phyloP scores from a whole-genome alignment of 1,140 invertebrate genomes.

The Drosophila bocki region DNA sequence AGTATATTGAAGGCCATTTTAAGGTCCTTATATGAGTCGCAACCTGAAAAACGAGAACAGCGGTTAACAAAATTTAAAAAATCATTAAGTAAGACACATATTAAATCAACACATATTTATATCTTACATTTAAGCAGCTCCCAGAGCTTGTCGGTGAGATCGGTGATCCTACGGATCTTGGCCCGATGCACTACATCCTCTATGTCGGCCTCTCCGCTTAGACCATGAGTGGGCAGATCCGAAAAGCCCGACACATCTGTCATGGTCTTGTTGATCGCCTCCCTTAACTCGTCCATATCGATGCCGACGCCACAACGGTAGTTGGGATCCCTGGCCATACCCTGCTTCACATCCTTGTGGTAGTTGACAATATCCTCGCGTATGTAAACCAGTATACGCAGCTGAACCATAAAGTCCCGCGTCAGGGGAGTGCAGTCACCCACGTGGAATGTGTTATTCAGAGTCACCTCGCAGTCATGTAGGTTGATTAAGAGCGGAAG shows the following conservation, averaged over 20 bases:
- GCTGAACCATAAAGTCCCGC: slow-evolving; percentile 74
- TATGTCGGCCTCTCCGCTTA: slow-evolving; percentile 57
- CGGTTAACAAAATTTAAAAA: too few species aligned
- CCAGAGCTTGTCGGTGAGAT: slow-evolving; percentile 83
- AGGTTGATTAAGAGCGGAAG: slow-evolving; percentile 64
- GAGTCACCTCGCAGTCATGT: slow-evolving; percentile 59
- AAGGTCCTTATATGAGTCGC: slow-evolving; percentile 74
- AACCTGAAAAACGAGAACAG: slow-evolving; percentile 34
- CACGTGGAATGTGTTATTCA: slow-evolving; percentile 68
- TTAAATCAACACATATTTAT: too few species aligned
- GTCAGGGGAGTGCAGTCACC: slow-evolving; percentile 60
- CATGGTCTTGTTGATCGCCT: slow-evolving; percentile 71
- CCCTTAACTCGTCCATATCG: slow-evolving; percentile 74
- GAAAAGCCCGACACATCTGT: slow-evolving; percentile 65
- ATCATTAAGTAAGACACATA: too few species aligned
- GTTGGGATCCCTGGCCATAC: slow-evolving; percentile 43
- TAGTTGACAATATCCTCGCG: slow-evolving; percentile 75
- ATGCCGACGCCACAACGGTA: slow-evolving; percentile 76
- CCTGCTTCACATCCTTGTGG: slow-evolving; percentile 40
- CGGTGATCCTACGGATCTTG: slow-evolving; percentile 56
- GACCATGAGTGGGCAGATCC: slow-evolving; percentile 42
- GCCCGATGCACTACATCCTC: slow-evolving; percentile 71
- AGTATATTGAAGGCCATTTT: slow-evolving; percentile 75
- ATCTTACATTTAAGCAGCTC: slow-evolving; percentile 71
- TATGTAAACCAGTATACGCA: slow-evolving; percentile 70